A percentile compares a stretch with the other conserved stretches of the same genome.
Evolutionary conservation across 2,888 invertebrate genomes (phyloP).

Genomic region (Drosophila phalerata): DNA sequence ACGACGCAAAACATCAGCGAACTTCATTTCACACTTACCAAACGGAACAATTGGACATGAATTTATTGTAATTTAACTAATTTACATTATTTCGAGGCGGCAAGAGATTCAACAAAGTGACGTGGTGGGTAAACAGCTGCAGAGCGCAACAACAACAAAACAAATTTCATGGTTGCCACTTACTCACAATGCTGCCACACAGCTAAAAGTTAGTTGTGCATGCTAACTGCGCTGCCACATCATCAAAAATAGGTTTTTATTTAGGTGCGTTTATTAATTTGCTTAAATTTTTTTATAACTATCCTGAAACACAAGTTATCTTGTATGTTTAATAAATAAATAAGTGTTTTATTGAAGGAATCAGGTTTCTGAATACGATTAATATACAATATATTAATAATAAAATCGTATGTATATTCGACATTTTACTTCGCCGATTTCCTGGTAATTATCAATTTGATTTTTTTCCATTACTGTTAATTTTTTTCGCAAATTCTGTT

Average conservation of each 20-base stretch:
- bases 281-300: no score
- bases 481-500: no score
- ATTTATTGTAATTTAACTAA: slow-evolving; percentile 19
- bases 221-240: slow-evolving; percentile 29
- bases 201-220: neutral
- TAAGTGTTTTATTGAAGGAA: neutral
- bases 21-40: slow-evolving; percentile 78
- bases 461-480: no score
- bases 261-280: neutral
- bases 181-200: slow-evolving; percentile 18
- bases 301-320: neutral
- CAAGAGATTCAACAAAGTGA: slow-evolving; percentile 37
- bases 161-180: slow-evolving; percentile 20
- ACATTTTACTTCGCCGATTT: no score
- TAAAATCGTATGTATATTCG: no score
- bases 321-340: neutral
- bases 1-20: slow-evolving; percentile 87
- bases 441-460: no score
- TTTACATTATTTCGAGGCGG: slow-evolving; percentile 55
- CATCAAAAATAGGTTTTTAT: neutral
- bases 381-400: no score
- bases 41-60: slow-evolving; percentile 7
- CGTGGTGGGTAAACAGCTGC: slow-evolving; percentile 58
- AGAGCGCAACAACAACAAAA: slow-evolving; percentile 25
- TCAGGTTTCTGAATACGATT: no score